A percentile compares a stretch with the other conserved stretches of the same genome.
These are phyloP conservation scores for Archips crataeganus DNA, from an alignment of 2,888 invertebrate genomes.

Conservation along the genomic window DNA sequence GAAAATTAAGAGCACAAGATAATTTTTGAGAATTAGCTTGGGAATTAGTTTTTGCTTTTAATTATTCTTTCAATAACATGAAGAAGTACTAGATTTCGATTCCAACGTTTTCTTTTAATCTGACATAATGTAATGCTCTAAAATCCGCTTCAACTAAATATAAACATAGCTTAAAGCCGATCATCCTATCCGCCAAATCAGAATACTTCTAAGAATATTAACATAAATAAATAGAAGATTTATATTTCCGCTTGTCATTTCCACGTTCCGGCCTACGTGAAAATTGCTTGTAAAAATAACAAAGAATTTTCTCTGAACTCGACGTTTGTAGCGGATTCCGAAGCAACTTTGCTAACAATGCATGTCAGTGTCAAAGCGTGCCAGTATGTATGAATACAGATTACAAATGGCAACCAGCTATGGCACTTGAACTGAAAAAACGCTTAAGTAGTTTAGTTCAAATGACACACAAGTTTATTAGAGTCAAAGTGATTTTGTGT, in stretches of 20 bases:
- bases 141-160: not conserved
- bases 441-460: not conserved
- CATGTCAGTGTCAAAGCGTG: slow-evolving; percentile 71
- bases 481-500: too few species aligned
- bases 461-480: not conserved
- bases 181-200: not conserved
- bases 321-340: slow-evolving; percentile 32
- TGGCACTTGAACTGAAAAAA: not conserved
- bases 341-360: slow-evolving; percentile 62
- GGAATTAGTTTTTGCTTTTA: too few species aligned
- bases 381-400: slow-evolving; percentile 48
- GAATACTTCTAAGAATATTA: slow-evolving; percentile 27
- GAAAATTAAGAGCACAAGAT: too few species aligned
- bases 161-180: not conserved
- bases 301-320: slow-evolving; percentile 39
- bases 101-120: too few species aligned
- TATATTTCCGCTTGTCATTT: slow-evolving; percentile 39
- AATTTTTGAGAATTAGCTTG: too few species aligned
- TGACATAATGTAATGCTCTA: not conserved
- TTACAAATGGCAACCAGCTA: not conserved
- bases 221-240: slow-evolving; percentile 14
- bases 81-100: too few species aligned
- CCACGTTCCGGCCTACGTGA: slow-evolving; percentile 38
- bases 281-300: slow-evolving; percentile 41
- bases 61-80: too few species aligned